Evolutionary conservation across 2,888 invertebrate species (phyloP), one percentile per base, ranked within the genome.

Genomic region (Cryptus viduatorius): DNA sequence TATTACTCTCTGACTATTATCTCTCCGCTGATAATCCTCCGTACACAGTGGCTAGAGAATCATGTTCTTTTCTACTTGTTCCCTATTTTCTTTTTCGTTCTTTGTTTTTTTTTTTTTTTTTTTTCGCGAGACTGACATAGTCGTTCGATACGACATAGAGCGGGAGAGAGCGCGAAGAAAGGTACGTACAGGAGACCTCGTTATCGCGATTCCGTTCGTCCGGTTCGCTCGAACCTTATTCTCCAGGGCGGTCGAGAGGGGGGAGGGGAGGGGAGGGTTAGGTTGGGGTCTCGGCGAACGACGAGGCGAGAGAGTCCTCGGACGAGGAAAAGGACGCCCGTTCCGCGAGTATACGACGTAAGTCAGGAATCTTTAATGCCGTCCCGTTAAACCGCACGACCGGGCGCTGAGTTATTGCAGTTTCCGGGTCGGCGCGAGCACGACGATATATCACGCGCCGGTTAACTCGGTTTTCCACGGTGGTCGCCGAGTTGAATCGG

Each of bases 291-390:
- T 44, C 42, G 67, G n/a, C 24, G 48, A 65, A 69, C 42, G 71
- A 37, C 10, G 59, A 68, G 44, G 67, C 50, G 53, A 42, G 80
- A 4, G 31, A 29, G 53, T 68, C 65, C 29, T 29, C 29, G 29
- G 29, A 29, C 61, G 61, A 61, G 29, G 48, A 48, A 53, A 71
- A 72, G 84, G 68, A 64, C 79, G 64, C 72, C 69, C 44, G 29
- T 67, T 44, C 7, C 78, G 78, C 73, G 85, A 82, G 80, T 83
- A 59, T 87, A 87, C 86, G 86, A 84, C 84, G 89, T 88, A 88
- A 90, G 89, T 89, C 87, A 86, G 86, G 88, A 90, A 91, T 91
- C 91, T 89, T 91, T 89, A 91, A 90, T 90, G 89, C 88, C 81
- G 87, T 89, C 88, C 90, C 89, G 90, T 90, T 91, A 90, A 86